Percentiles rank a stretch among this genome's conserved stretches.
Conservation (phyloP, 2,797 vertebrate genomes). For the Babyrousa celebensis region DNA sequence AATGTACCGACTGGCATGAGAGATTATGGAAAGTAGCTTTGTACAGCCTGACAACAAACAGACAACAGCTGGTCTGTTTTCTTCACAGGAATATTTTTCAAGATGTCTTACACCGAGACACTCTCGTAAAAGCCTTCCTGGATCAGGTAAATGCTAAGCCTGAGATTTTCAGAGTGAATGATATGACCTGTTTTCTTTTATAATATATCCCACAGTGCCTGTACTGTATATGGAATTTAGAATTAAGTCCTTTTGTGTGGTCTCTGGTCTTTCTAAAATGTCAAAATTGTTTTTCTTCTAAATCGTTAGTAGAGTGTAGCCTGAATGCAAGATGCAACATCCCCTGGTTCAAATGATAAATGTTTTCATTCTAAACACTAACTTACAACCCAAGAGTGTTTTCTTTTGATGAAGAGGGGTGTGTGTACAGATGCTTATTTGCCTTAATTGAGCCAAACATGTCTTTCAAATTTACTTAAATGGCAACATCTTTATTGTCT, state of each 20-base stretch:
- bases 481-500: slow-evolving; percentile 54
- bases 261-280: slow-evolving; percentile 49
- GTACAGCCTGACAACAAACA: neutral
- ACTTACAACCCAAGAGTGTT: neutral
- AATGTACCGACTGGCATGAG: neutral
- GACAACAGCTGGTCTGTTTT: slow-evolving; percentile 68
- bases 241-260: slow-evolving; percentile 60
- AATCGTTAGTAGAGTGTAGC: slow-evolving; percentile 26
- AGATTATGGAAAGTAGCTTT: slow-evolving; percentile 58
- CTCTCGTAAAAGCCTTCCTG: slow-evolving; percentile 97
- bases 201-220: neutral
- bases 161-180: slow-evolving; percentile 39
- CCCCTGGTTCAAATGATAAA: neutral
- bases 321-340: neutral
- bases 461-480: slow-evolving; percentile 62
- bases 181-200: slow-evolving; percentile 23
- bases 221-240: neutral
- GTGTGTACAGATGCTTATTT: neutral
- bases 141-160: slow-evolving; percentile 94
- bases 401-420: neutral
- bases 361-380: slow-evolving; percentile 54
- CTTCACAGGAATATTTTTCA: slow-evolving; percentile 97
- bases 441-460: slow-evolving; percentile 50
- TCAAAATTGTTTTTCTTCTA: slow-evolving; percentile 65
- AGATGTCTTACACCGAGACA: slow-evolving; percentile 97